Evolutionary conservation across 2,888 invertebrate genomes (phyloP).

Genomic region (Synanthedon myopaeformis): DNA sequence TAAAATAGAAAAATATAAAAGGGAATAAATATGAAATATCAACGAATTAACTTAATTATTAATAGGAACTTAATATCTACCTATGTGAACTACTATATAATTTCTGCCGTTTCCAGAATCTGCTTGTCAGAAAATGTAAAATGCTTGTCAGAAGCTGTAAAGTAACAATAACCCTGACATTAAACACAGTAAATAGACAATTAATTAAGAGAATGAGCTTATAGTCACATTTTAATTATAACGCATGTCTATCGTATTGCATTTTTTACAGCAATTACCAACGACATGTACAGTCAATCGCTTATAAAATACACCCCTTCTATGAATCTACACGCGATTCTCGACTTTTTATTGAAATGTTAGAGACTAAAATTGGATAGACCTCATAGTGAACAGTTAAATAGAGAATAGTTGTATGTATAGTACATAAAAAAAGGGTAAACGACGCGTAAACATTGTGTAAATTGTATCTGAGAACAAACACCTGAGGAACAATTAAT

Average conservation of each 20-base stretch:
- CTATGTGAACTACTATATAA: too few species aligned
- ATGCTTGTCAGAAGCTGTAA: too few species aligned
- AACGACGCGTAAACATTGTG: conserved; percentile 34
- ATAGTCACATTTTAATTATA: conserved; percentile 2
- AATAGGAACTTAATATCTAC: too few species aligned
- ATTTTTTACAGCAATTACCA: background rate
- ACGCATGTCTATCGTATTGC: conserved; percentile 1
- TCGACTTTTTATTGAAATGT: background rate
- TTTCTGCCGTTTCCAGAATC: too few species aligned
- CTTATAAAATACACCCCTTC: background rate
- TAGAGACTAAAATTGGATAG: background rate
- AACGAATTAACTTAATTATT: too few species aligned
- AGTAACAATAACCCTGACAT: background rate
- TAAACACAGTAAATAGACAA: background rate
- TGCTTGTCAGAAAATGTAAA: too few species aligned
- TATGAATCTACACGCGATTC: background rate
- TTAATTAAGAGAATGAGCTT: background rate
- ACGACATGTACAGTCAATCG: background rate
- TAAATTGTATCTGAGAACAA: conserved; percentile 19
- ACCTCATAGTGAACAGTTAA: conserved; percentile 38
- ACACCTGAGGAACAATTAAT: conserved; percentile 1
- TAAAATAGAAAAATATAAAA: too few species aligned
- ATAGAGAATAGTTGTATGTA: conserved; percentile 15
- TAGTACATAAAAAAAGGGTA: conserved; percentile 20
- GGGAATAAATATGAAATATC: too few species aligned